These are phyloP conservation scores for Spodoptera exigua DNA, from an alignment of 2,888 invertebrate species.

Conservation along the genomic window DNA sequence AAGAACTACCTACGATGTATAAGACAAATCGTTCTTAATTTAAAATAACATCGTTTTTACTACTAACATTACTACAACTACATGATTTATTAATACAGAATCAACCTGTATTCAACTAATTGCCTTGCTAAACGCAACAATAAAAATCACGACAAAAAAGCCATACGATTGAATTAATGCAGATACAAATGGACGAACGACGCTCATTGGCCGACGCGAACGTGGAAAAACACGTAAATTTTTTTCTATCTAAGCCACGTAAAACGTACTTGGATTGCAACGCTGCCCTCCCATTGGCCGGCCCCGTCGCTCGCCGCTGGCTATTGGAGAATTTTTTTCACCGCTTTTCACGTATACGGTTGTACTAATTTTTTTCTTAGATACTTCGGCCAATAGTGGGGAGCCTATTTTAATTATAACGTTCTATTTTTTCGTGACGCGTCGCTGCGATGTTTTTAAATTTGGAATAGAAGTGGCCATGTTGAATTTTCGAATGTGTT, in stretches of 20 bases:
- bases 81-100: conserved; percentile 35
- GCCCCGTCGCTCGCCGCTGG: conserved; percentile 62
- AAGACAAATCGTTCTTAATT: conserved; percentile 3
- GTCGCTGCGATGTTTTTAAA: conserved; percentile 57
- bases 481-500: conserved; percentile 45
- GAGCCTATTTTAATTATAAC: conserved; percentile 84
- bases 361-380: conserved; percentile 82
- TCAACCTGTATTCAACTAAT: conserved; percentile 41
- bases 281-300: conserved; percentile 76
- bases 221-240: conserved; percentile 86
- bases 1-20: conserved; percentile 19
- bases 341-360: conserved; percentile 86
- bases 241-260: conserved; percentile 86
- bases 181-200: conserved; percentile 68
- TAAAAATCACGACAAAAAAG: conserved; percentile 68
- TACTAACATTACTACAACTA: conserved; percentile 2
- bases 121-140: conserved; percentile 47
- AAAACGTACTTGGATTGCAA: conserved; percentile 81
- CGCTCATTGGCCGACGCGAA: conserved; percentile 80
- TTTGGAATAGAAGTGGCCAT: conserved; percentile 53
- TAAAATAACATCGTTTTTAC: conserved; percentile 10
- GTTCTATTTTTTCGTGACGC: conserved; percentile 67
- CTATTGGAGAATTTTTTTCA: conserved; percentile 86
- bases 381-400: conserved; percentile 83
- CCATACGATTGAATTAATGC: conserved; percentile 76